Conservation (phyloP, 2,888 invertebrate genomes). For the Arge pagana region DNA sequence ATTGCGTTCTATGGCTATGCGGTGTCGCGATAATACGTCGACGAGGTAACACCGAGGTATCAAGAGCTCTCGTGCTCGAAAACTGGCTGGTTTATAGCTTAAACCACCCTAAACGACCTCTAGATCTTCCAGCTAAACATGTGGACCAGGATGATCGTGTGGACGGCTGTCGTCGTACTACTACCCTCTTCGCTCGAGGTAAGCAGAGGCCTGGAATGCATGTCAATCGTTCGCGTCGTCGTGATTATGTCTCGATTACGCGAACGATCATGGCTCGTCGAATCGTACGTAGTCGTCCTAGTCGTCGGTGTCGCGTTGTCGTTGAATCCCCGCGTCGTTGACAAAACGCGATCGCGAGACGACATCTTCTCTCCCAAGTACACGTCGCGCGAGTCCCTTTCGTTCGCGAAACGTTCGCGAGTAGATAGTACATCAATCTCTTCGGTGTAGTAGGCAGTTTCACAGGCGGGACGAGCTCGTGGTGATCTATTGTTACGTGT, state of each 20-base stretch:
- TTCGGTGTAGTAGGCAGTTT: too few relatives aligned
- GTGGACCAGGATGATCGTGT: conserved; percentile 55
- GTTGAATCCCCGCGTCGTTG: too few relatives aligned
- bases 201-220: conserved; percentile 34
- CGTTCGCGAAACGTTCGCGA: too few relatives aligned
- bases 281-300: too few relatives aligned
- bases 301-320: too few relatives aligned
- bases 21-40: conserved; percentile 40
- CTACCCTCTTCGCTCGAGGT: conserved; percentile 49
- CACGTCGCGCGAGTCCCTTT: too few relatives aligned
- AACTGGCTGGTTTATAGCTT: conserved; percentile 10
- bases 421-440: too few relatives aligned
- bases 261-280: neutral
- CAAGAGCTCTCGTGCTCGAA: conserved; percentile 6
- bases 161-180: conserved; percentile 52
- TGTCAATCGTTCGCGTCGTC: neutral
- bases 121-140: conserved; percentile 40
- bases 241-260: neutral
- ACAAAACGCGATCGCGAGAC: too few relatives aligned
- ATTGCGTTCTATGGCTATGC: conserved; percentile 40
- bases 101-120: conserved; percentile 13
- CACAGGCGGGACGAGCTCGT: too few relatives aligned
- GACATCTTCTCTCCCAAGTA: too few relatives aligned
- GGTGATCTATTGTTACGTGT: too few relatives aligned
- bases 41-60: conserved; percentile 43